Conservation (phyloP, 2,888 invertebrate genomes). For the Melipona beecheii region DNA sequence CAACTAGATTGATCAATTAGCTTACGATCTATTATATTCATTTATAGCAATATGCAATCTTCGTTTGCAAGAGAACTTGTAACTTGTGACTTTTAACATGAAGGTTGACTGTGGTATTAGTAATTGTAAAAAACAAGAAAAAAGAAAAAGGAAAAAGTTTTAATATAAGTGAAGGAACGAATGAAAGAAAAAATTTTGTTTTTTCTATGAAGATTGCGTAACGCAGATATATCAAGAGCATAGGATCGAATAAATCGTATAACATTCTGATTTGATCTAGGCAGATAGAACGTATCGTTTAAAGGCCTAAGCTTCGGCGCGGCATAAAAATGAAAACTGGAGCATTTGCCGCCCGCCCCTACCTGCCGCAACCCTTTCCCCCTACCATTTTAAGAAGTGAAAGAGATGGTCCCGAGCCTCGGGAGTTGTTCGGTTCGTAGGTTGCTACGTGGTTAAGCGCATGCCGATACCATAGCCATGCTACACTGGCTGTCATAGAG, state of each 20-base stretch:
- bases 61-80: neutral
- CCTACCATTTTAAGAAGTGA: slow-evolving; percentile 75
- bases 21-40: neutral
- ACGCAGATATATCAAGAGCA: slow-evolving; percentile 12
- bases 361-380: slow-evolving; percentile 64
- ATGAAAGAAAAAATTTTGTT: neutral
- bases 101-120: neutral
- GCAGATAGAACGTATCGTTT: slow-evolving; percentile 51
- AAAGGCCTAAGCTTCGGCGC: slow-evolving; percentile 60
- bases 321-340: slow-evolving; percentile 75
- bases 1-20: neutral
- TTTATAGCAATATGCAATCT: neutral
- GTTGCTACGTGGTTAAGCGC: slow-evolving; percentile 72
- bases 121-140: too few species aligned
- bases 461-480: slow-evolving; percentile 68
- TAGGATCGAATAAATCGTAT: slow-evolving; percentile 31
- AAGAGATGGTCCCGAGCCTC: slow-evolving; percentile 72
- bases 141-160: too few species aligned
- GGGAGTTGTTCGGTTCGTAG: slow-evolving; percentile 67
- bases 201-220: slow-evolving; percentile 15
- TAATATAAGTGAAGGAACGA: neutral
- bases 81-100: neutral
- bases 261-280: slow-evolving; percentile 39
- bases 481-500: slow-evolving; percentile 69
- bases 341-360: slow-evolving; percentile 71